A percentile compares a stretch with the other conserved stretches of the same genome.
phyloP scores from a whole-genome alignment of 2,888 invertebrate genomes.

The Thera obeliscata region DNA sequence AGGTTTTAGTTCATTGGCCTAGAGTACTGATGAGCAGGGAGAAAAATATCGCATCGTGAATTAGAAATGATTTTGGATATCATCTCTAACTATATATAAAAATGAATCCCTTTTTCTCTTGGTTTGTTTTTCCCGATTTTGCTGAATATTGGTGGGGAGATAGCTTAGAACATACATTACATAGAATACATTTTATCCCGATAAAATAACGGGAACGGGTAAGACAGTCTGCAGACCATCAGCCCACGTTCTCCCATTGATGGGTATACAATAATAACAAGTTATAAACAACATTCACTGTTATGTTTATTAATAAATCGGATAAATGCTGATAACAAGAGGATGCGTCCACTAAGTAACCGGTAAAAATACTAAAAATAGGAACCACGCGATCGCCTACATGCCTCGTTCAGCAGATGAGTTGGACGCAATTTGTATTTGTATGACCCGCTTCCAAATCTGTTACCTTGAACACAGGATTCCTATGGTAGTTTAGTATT shows the following conservation, averaged over 20 bases:
- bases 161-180: too few relatives aligned
- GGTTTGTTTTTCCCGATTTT: too few relatives aligned
- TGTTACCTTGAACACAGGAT: constrained; percentile 37
- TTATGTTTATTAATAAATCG: constrained; percentile 22
- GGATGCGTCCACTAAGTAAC: constrained; percentile 35
- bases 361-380: constrained; percentile 42
- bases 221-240: not conserved
- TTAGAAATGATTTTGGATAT: not conserved
- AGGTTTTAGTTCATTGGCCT: not conserved
- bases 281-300: constrained; percentile 10
- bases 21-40: not conserved
- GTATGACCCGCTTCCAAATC: constrained; percentile 40
- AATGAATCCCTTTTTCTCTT: too few relatives aligned
- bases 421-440: constrained; percentile 35
- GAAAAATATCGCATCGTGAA: not conserved
- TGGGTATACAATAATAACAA: constrained; percentile 1
- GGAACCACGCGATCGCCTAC: constrained; percentile 35
- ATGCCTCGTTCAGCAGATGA: constrained; percentile 31
- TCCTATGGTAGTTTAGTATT: constrained; percentile 33
- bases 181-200: too few relatives aligned
- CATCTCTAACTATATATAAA: not conserved
- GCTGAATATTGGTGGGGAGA: too few relatives aligned
- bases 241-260: not conserved
- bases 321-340: constrained; percentile 27
- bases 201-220: too few relatives aligned